These are phyloP conservation scores for Scaptomyza flava DNA, from an alignment of 2,888 invertebrate genomes.

Conservation along the genomic window DNA sequence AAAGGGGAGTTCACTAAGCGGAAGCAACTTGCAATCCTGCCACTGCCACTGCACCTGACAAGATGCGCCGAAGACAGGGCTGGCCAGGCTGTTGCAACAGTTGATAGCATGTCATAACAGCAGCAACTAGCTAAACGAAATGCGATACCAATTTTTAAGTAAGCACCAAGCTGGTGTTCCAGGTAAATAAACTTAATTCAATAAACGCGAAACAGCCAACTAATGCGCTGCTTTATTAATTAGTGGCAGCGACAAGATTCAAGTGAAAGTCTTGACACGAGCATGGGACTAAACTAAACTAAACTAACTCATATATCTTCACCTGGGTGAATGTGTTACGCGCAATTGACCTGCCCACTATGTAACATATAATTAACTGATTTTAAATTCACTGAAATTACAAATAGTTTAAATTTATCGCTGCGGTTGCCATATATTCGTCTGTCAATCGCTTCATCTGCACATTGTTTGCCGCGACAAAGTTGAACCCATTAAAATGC, in stretches of 20 bases:
- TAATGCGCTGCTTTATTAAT: slow-evolving; percentile 8
- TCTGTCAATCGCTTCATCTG: slow-evolving; percentile 16
- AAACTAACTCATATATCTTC: neutral
- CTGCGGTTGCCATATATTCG: slow-evolving; percentile 12
- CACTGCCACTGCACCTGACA: slow-evolving; percentile 50
- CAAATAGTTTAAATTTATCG: slow-evolving; percentile 63
- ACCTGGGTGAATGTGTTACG: neutral
- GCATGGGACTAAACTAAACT: no score
- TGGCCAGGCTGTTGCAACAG: slow-evolving; percentile 21
- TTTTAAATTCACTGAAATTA: slow-evolving; percentile 52
- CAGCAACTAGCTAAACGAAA: slow-evolving; percentile 57
- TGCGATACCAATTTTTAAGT: slow-evolving; percentile 51
- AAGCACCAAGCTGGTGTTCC: slow-evolving; percentile 10
- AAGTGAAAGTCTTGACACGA: neutral
- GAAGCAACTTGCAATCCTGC: slow-evolving; percentile 46
- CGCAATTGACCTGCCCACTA: slow-evolving; percentile 21
- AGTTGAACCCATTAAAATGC: slow-evolving; percentile 65
- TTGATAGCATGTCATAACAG: slow-evolving; percentile 45
- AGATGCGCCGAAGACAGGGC: slow-evolving; percentile 33
- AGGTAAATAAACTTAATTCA: slow-evolving; percentile 23
- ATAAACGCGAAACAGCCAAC: neutral
- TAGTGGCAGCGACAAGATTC: neutral
- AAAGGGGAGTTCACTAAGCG: slow-evolving; percentile 51
- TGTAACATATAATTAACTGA: slow-evolving; percentile 42
- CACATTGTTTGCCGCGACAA: slow-evolving; percentile 25